Conservation (phyloP, 2,888 invertebrate species). For the Pristionchus exspectatus region DNA sequence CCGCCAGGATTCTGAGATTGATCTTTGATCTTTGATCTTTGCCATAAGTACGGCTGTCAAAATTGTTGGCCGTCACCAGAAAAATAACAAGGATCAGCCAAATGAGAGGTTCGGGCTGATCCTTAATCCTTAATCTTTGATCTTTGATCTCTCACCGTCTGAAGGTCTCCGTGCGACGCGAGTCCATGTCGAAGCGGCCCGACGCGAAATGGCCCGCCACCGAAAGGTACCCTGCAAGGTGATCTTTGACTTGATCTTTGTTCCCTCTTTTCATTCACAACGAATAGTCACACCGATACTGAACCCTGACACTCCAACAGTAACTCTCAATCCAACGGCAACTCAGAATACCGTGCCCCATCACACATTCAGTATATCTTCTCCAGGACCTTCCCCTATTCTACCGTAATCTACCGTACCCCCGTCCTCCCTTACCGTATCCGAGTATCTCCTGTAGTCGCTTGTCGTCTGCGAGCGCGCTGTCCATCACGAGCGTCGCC, state of each 20-base stretch:
- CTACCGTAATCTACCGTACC: neutral
- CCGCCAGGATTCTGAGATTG: neutral
- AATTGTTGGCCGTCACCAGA: neutral
- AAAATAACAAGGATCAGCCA: neutral
- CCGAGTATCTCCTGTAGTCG: slow-evolving; percentile 1
- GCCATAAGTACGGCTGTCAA: neutral
- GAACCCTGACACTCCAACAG: no score
- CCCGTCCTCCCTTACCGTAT: neutral
- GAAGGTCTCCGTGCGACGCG: neutral
- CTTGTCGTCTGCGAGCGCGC: neutral
- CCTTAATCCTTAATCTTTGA: neutral
- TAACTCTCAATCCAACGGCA: no score
- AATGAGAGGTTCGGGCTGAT: neutral
- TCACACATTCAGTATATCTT: no score
- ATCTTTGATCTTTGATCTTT: neutral
- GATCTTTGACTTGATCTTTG: slow-evolving; percentile 11
- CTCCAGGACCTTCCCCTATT: no score
- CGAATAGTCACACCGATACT: no score
- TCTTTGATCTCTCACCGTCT: neutral
- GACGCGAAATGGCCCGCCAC: neutral
- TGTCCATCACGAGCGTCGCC: neutral
- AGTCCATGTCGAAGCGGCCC: neutral
- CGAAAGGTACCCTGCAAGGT: neutral
- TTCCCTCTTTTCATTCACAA: neutral
- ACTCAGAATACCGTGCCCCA: no score